Evolutionary conservation across 2,113 vertebrate species (phyloP).

Genomic region (Pangasianodon hypophthalmus): DNA sequence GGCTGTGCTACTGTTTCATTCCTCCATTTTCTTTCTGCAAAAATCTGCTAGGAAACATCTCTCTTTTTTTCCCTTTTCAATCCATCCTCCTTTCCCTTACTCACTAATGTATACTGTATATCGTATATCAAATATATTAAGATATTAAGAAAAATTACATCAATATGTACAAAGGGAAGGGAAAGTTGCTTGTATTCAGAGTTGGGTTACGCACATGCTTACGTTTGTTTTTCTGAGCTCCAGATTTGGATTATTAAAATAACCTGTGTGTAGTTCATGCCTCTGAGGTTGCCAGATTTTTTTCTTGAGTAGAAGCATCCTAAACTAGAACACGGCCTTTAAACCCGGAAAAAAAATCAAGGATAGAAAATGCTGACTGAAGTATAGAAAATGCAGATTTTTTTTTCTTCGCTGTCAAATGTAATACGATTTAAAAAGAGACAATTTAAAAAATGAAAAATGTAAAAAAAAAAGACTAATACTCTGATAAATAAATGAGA

Average conservation of each 20-base stretch:
- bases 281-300: background rate
- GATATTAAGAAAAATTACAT: background rate
- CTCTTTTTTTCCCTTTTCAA: background rate
- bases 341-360: too few species aligned
- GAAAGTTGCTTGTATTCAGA: background rate
- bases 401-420: too few species aligned
- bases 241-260: background rate
- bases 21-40: background rate
- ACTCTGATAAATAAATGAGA: too few species aligned
- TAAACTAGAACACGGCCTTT: too few species aligned
- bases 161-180: background rate
- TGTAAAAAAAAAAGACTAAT: too few species aligned
- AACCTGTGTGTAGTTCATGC: background rate
- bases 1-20: background rate
- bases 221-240: background rate
- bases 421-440: too few species aligned
- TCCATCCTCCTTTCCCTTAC: background rate
- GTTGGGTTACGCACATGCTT: background rate
- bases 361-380: too few species aligned
- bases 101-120: background rate
- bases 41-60: background rate
- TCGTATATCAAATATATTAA: background rate
- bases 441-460: too few species aligned
- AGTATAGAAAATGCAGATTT: too few species aligned
- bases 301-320: too few species aligned